These are phyloP conservation scores for Ernsta delagoae DNA, from an alignment of 2,888 invertebrate species.

Conservation along the genomic window DNA sequence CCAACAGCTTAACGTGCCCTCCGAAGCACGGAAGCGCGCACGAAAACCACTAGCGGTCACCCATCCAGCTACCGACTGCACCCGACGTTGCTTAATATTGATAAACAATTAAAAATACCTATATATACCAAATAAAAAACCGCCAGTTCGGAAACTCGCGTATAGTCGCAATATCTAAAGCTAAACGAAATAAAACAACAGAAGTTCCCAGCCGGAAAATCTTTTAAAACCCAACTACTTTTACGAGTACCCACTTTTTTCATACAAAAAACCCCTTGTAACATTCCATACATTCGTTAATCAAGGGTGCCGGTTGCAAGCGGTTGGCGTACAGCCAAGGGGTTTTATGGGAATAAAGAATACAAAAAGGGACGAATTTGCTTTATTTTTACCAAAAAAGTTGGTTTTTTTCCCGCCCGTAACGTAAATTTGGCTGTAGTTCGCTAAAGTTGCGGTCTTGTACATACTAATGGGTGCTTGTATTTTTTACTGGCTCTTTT, in stretches of 20 bases:
- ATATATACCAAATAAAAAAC: too few relatives aligned
- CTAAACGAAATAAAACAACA: too few relatives aligned
- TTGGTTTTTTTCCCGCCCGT: background rate
- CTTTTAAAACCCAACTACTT: background rate
- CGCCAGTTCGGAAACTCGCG: too few relatives aligned
- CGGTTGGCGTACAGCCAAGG: background rate
- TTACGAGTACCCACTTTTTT: background rate
- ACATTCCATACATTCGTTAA: slow-evolving; percentile 2
- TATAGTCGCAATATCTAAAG: too few relatives aligned
- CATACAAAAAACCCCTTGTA: slow-evolving; percentile 5
- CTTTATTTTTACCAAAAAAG: background rate
- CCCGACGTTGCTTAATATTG: too few relatives aligned
- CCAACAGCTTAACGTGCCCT: too few relatives aligned
- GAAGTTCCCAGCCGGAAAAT: background rate
- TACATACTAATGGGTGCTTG: background rate
- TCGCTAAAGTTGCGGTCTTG: background rate
- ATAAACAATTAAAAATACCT: too few relatives aligned
- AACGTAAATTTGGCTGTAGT: slow-evolving; percentile 1
- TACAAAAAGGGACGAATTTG: background rate
- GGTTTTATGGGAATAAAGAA: slow-evolving; percentile 6
- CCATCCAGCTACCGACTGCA: too few relatives aligned
- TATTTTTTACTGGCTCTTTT: background rate
- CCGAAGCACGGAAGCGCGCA: too few relatives aligned
- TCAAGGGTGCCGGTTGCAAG: slow-evolving; percentile 2
- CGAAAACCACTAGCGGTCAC: too few relatives aligned